phyloP scores from a whole-genome alignment of 2,797 vertebrate genomes.

The Gila robusta region DNA sequence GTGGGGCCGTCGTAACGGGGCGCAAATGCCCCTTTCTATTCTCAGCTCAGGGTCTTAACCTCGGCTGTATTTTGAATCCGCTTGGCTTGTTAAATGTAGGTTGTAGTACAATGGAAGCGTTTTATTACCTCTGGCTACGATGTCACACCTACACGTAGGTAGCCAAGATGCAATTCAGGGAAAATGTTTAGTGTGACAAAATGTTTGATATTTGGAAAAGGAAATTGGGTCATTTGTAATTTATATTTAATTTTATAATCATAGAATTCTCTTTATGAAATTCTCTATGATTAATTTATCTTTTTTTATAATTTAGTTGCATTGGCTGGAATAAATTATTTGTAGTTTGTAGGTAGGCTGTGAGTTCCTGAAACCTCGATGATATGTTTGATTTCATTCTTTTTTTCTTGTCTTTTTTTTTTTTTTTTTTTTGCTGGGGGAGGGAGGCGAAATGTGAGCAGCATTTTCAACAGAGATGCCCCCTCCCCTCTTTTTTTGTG shows the following conservation, averaged over 20 bases:
- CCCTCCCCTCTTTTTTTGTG: slow-evolving; percentile 81
- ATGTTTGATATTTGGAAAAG: background rate
- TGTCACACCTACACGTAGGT: slow-evolving; percentile 26
- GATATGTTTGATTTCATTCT: background rate
- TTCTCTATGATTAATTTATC: background rate
- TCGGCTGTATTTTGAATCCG: slow-evolving; percentile 40
- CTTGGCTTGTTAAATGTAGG: slow-evolving; percentile 30
- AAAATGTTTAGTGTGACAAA: background rate
- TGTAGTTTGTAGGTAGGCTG: background rate
- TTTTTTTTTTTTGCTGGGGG: slow-evolving; percentile 1
- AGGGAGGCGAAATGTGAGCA: slow-evolving; percentile 65
- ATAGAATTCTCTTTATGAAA: background rate
- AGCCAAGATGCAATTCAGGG: slow-evolving; percentile 15
- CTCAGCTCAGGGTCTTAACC: slow-evolving; percentile 40
- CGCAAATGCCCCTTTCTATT: slow-evolving; percentile 70
- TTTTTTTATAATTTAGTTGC: background rate
- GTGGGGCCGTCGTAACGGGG: slow-evolving; percentile 74
- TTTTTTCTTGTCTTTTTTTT: background rate
- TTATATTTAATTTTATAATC: background rate
- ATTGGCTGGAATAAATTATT: background rate
- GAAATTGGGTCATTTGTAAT: background rate
- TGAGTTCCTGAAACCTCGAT: background rate
- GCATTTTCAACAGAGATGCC: slow-evolving; percentile 74
- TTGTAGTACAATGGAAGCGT: slow-evolving; percentile 29
- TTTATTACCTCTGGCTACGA: slow-evolving; percentile 27